Conservation (phyloP, 2,797 vertebrate species). For the Holocentrus rufus region DNA sequence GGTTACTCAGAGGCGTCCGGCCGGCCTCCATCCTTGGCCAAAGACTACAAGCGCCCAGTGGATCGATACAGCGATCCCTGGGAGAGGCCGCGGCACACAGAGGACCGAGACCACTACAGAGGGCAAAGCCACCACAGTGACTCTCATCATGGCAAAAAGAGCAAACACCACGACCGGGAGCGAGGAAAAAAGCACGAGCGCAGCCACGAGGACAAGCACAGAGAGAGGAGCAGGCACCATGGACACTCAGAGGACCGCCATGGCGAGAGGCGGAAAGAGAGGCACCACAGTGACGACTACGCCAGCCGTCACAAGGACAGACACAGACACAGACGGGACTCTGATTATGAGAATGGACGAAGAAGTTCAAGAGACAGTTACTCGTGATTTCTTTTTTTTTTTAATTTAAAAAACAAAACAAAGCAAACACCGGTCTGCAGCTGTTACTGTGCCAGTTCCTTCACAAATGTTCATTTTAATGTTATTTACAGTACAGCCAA, state of each 20-base stretch:
- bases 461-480: constrained; percentile 52
- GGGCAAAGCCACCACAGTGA: constrained; percentile 88
- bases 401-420: constrained; percentile 16
- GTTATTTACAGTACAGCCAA: constrained; percentile 68
- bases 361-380: constrained; percentile 81
- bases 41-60: constrained; percentile 85
- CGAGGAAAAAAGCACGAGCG: constrained; percentile 80
- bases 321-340: constrained; percentile 88
- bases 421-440: constrained; percentile 22
- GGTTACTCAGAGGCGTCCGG: constrained; percentile 76
- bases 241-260: constrained; percentile 82
- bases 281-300: constrained; percentile 87
- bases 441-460: constrained; percentile 41
- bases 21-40: constrained; percentile 79
- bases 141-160: constrained; percentile 88
- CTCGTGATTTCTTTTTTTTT: constrained; percentile 61
- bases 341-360: constrained; percentile 82
- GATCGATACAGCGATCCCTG: constrained; percentile 89
- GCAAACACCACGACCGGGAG: constrained; percentile 85
- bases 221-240: constrained; percentile 81
- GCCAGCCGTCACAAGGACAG: constrained; percentile 79
- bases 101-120: constrained; percentile 85
- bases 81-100: constrained; percentile 85
- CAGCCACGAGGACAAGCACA: constrained; percentile 77
- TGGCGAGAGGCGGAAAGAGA: constrained; percentile 85